Base-by-base conservation (phyloP, 2,888 invertebrate genomes). In the Netelia virgata region DNA sequence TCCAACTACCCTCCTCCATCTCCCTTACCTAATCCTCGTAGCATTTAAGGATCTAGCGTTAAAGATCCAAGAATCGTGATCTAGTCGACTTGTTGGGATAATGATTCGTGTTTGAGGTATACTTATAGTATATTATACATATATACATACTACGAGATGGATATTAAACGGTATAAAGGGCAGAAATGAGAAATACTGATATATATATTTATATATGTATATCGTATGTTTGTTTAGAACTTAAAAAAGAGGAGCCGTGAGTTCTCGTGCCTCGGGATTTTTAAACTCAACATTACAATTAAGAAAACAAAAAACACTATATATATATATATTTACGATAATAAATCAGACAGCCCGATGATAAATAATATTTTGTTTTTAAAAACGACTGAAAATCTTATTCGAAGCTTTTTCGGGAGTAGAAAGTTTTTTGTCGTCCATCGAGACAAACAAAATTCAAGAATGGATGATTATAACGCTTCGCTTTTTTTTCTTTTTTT, bases 51-150 rank as follows among this genome's bases (percentile, higher is more conserved):
- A 90, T 90, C 90, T 91, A 75, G 70, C 74, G 91, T 89, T 91
- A 89, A 90, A 88, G 87, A 87, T 88, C 90, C 91, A 91, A 91
- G 90, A 90, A 90, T 90, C 91, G 91, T 92, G 90, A 92, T 92
- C 92, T 92, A 92, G 92, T 92, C 92, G 91, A 28, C 91, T 90
- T 91, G 88, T 90, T 91, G 90, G 91, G 88, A 90, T 92, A 87
- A 89, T 81, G 84, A 84, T 84, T 77, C 84, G 77, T 77, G 77
- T 81, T 77, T 84, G 73, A 81, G 80, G 57, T 57, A 53, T 55
- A 72, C 61, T 63, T 55, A 57, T 75, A 64, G 43, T 83, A 69
- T 69, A 68, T 70, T 59, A 36, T 41, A 64, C 70, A 76, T 43
- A 76, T 16, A 66, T 18, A 47, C 16, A 76, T 36, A 64, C 72